Evolutionary conservation across 2,797 vertebrate species (phyloP).

Genomic region (Rhadinocentrus ornatus): DNA sequence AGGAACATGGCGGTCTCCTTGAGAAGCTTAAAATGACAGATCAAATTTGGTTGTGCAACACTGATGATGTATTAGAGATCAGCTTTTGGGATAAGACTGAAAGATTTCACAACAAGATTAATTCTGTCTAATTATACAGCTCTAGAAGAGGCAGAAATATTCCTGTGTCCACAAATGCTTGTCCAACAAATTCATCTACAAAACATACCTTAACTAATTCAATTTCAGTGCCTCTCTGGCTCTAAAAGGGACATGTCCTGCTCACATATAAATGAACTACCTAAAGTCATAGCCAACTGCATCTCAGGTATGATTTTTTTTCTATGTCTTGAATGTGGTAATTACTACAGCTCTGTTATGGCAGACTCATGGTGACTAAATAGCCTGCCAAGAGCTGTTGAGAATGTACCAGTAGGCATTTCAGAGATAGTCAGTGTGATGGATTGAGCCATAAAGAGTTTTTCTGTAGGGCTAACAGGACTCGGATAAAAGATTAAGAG

Average conservation of each 20-base stretch:
- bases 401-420: slow-evolving; percentile 59
- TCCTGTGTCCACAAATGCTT: slow-evolving; percentile 47
- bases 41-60: slow-evolving; percentile 50
- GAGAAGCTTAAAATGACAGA: slow-evolving; percentile 59
- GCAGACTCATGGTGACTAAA: slow-evolving; percentile 43
- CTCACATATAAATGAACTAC: slow-evolving; percentile 22
- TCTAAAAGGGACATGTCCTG: slow-evolving; percentile 20
- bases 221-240: slow-evolving; percentile 9
- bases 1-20: slow-evolving; percentile 60
- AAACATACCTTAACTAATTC: slow-evolving; percentile 41
- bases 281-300: slow-evolving; percentile 29
- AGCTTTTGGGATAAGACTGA: slow-evolving; percentile 47
- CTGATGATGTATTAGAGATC: slow-evolving; percentile 49
- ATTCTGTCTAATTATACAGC: slow-evolving; percentile 26
- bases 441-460: slow-evolving; percentile 79
- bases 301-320: slow-evolving; percentile 15
- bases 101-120: slow-evolving; percentile 53
- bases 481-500: slow-evolving; percentile 75
- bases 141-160: slow-evolving; percentile 28
- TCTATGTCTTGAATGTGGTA: slow-evolving; percentile 21
- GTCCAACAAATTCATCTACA: slow-evolving; percentile 23
- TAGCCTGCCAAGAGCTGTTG: slow-evolving; percentile 43
- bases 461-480: slow-evolving; percentile 70
- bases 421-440: slow-evolving; percentile 73
- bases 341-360: slow-evolving; percentile 44